Evolutionary conservation across 1,140 invertebrate species (phyloP).

Genomic region (Macrocentrus cingulum): DNA sequence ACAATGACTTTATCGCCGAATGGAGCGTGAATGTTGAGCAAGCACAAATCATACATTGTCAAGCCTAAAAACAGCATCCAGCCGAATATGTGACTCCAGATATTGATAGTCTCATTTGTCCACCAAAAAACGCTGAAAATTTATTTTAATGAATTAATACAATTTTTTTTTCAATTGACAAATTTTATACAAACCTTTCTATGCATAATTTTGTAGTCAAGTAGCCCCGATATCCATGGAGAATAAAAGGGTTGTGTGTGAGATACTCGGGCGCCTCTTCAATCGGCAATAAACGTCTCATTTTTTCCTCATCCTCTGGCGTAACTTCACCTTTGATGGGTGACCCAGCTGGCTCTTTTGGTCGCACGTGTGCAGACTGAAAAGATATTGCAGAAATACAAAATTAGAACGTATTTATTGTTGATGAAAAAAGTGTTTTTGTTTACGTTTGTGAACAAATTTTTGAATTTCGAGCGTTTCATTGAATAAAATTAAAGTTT

Average conservation of each 20-base stretch:
- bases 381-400: slow-evolving; percentile 13
- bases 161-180: neutral
- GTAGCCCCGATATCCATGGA: slow-evolving; percentile 72
- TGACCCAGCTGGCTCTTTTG: slow-evolving; percentile 39
- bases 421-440: no score
- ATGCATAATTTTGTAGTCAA: slow-evolving; percentile 80
- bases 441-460: neutral
- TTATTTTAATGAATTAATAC: neutral
- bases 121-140: slow-evolving; percentile 84
- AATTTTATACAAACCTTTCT: slow-evolving; percentile 77
- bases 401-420: no score
- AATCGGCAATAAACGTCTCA: slow-evolving; percentile 57
- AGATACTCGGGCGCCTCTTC: slow-evolving; percentile 79
- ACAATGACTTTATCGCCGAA: slow-evolving; percentile 83
- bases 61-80: slow-evolving; percentile 85
- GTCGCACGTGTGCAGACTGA: slow-evolving; percentile 31
- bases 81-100: slow-evolving; percentile 94
- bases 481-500: no score
- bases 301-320: slow-evolving; percentile 49
- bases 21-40: slow-evolving; percentile 76
- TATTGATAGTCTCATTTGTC: slow-evolving; percentile 97
- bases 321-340: slow-evolving; percentile 42
- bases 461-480: neutral
- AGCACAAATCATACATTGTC: slow-evolving; percentile 80
- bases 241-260: slow-evolving; percentile 76